Percentiles rank a stretch among this genome's conserved stretches.
Evolutionary conservation across 2,888 invertebrate species (phyloP).

Genomic region (Saturnia japonica): DNA sequence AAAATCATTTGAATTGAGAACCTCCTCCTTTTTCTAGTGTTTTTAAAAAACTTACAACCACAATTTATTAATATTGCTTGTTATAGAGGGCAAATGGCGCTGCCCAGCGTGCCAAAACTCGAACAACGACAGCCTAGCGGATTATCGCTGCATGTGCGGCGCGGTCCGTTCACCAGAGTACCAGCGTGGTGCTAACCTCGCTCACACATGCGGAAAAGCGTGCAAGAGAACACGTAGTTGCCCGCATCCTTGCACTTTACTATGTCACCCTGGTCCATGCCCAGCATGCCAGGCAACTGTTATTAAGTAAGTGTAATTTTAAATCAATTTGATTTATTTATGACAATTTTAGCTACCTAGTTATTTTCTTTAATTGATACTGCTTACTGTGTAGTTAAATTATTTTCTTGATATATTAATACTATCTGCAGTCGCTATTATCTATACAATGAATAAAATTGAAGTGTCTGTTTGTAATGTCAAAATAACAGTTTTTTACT

Average conservation of each 20-base stretch:
- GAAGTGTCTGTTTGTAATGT: no score
- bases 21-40: no score
- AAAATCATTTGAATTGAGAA: no score
- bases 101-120: constrained; percentile 98
- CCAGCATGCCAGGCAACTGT: constrained; percentile 92
- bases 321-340: background rate
- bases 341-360: no score
- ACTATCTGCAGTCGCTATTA: no score
- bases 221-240: constrained; percentile 85
- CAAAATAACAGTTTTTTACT: no score
- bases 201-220: constrained; percentile 95
- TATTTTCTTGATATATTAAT: no score
- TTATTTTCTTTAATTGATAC: no score
- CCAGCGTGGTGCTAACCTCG: constrained; percentile 85
- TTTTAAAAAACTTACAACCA: no score
- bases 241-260: constrained; percentile 87
- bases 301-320: constrained; percentile 64
- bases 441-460: no score
- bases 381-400: no score
- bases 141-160: constrained; percentile 96
- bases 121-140: constrained; percentile 86
- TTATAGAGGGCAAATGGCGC: constrained; percentile 91
- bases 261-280: constrained; percentile 98
- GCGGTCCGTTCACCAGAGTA: constrained; percentile 88
- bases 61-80: background rate